Evolutionary conservation across 2,888 invertebrate species (phyloP).

Genomic region (Clepsis dumicolana): DNA sequence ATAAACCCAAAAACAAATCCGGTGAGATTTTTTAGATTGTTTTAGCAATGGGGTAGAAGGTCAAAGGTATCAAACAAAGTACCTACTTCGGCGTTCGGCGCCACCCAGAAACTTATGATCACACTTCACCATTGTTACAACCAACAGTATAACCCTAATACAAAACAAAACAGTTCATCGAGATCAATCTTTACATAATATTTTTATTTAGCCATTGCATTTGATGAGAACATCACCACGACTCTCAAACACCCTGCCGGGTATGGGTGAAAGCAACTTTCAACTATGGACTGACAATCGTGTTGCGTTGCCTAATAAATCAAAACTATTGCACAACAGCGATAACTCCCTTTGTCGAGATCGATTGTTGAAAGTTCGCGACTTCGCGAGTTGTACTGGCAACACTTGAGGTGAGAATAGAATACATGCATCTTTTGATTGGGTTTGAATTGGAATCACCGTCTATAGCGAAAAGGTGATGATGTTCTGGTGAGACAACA

Average conservation of each 20-base stretch:
- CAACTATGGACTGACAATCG: slow-evolving; percentile 47
- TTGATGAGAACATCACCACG: slow-evolving; percentile 16
- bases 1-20: no score
- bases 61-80: no score
- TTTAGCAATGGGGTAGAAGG: no score
- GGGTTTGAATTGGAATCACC: background rate
- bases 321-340: slow-evolving; percentile 49
- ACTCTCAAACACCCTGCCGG: slow-evolving; percentile 17
- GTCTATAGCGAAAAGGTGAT: no score
- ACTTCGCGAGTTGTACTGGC: slow-evolving; percentile 7
- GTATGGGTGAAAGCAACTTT: slow-evolving; percentile 52
- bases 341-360: slow-evolving; percentile 43
- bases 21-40: no score
- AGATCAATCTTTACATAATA: background rate
- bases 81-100: no score
- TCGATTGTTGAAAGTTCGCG: slow-evolving; percentile 24
- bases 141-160: background rate
- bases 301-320: slow-evolving; percentile 51
- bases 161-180: background rate
- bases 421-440: slow-evolving; percentile 6
- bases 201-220: background rate
- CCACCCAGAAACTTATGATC: no score
- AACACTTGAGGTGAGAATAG: background rate
- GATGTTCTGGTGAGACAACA: no score
- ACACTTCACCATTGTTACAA: background rate